A percentile compares a stretch with the other conserved stretches of the same genome.
phyloP scores from a whole-genome alignment of 2,888 invertebrate genomes.

The Hemicrepidius hirtus region DNA sequence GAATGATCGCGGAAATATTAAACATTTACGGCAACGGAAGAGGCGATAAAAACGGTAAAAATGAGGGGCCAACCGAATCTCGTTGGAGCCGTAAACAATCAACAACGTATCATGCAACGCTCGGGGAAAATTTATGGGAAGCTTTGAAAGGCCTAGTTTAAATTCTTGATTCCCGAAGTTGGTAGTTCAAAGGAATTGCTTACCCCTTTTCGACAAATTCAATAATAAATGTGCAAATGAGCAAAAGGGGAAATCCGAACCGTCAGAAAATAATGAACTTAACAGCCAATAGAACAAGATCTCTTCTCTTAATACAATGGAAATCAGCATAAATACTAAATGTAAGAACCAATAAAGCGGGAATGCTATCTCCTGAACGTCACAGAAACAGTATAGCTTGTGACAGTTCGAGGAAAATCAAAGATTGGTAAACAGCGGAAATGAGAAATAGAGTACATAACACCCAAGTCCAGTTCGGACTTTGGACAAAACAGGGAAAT shows the following conservation, averaged over 20 bases:
- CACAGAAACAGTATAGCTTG: neutral
- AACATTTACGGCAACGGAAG: slow-evolving; percentile 34
- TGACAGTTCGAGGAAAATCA: slow-evolving; percentile 5
- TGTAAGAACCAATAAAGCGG: slow-evolving; percentile 14
- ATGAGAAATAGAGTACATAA: neutral
- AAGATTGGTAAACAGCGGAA: neutral
- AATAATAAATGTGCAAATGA: slow-evolving; percentile 25
- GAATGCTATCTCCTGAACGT: neutral
- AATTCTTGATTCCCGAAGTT: slow-evolving; percentile 29
- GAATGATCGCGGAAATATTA: slow-evolving; percentile 32
- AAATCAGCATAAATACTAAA: slow-evolving; percentile 19
- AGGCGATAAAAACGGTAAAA: slow-evolving; percentile 28
- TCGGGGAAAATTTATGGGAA: slow-evolving; percentile 16
- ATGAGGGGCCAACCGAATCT: slow-evolving; percentile 23
- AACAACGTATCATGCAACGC: slow-evolving; percentile 28
- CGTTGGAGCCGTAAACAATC: slow-evolving; percentile 29
- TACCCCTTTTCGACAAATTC: slow-evolving; percentile 24
- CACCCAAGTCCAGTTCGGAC: neutral
- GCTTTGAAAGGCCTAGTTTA: slow-evolving; percentile 22
- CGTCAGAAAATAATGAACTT: slow-evolving; percentile 25
- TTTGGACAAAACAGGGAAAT: slow-evolving; percentile 16
- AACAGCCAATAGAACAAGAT: slow-evolving; percentile 11
- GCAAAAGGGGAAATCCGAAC: slow-evolving; percentile 22
- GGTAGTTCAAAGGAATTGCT: slow-evolving; percentile 21
- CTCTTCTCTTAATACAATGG: slow-evolving; percentile 7